Evolutionary conservation across 2,888 invertebrate species (phyloP).

Genomic region (Thera obeliscata): DNA sequence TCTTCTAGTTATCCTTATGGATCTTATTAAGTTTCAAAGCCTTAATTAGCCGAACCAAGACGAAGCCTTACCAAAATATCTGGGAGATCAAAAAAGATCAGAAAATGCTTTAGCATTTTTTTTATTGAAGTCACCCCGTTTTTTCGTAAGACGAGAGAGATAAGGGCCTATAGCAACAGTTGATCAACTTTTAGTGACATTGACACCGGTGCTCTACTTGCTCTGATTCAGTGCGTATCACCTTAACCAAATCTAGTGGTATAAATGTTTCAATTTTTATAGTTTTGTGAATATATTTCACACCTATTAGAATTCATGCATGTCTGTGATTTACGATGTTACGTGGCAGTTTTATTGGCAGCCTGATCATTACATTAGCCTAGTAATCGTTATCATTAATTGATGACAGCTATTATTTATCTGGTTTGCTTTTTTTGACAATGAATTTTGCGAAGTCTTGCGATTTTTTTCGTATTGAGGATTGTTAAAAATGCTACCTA

Average conservation of each 20-base stretch:
- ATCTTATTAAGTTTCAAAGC: too few species aligned
- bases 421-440: background rate
- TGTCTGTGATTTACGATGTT: conserved; percentile 24
- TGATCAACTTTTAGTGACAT: conserved; percentile 66
- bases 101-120: too few species aligned
- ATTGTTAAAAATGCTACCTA: too few species aligned
- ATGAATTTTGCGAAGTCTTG: background rate
- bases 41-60: too few species aligned
- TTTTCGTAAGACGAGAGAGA: background rate
- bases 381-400: background rate
- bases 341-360: conserved; percentile 9
- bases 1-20: too few species aligned
- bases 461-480: too few species aligned
- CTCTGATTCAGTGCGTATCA: conserved; percentile 64
- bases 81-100: too few species aligned
- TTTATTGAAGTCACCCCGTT: background rate
- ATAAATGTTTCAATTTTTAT: conserved; percentile 35
- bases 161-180: conserved; percentile 4
- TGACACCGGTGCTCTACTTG: conserved; percentile 62
- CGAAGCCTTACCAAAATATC: too few species aligned
- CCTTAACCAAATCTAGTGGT: conserved; percentile 52
- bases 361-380: background rate
- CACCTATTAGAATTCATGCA: conserved; percentile 22
- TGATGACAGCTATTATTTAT: conserved; percentile 9
- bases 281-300: conserved; percentile 35